A percentile compares a stretch with the other conserved stretches of the same genome.
These are phyloP conservation scores for Pissodes strobi DNA, from an alignment of 1,140 invertebrate species.

Conservation along the genomic window DNA sequence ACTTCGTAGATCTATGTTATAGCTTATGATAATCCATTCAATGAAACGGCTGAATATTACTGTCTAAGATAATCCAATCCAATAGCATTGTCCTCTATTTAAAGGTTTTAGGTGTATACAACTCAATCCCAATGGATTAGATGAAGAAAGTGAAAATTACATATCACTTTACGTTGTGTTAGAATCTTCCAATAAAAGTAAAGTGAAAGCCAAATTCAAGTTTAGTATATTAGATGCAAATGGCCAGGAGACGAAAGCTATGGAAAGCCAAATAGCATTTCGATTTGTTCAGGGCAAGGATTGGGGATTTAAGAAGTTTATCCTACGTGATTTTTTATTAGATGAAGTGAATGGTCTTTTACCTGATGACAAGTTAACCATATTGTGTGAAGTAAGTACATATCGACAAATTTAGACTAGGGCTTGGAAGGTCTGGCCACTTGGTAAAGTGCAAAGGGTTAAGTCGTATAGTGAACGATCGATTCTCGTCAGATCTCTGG, in stretches of 20 bases:
- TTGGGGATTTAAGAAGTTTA: constrained; percentile 99
- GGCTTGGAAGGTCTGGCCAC: too few relatives aligned
- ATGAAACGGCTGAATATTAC: too few relatives aligned
- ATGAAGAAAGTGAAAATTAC: constrained; percentile 99
- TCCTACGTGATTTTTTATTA: constrained; percentile 94
- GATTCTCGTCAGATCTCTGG: too few relatives aligned
- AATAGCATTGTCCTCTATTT: too few relatives aligned
- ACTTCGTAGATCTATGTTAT: too few relatives aligned
- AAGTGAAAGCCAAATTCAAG: constrained; percentile 99
- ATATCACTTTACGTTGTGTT: constrained; percentile 97
- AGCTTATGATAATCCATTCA: too few relatives aligned
- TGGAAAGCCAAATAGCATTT: constrained; percentile 90
- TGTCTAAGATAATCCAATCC: too few relatives aligned
- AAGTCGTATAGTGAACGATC: too few relatives aligned
- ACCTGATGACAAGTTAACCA: constrained; percentile 97
- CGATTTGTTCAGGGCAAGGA: constrained; percentile 99
- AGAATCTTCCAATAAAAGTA: constrained; percentile 98
- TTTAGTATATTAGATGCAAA: constrained; percentile 99
- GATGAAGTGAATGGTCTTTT: constrained; percentile 97
- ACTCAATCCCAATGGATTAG: constrained; percentile 98
- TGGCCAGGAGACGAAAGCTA: constrained; percentile 99
- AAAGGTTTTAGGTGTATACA: constrained; percentile 99
- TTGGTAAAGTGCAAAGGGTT: too few relatives aligned
- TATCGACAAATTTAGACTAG: too few relatives aligned
- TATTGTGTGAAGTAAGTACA: constrained; percentile 95